Evolutionary conservation across 1,140 invertebrate genomes (phyloP), one percentile per base, ranked within the genome.

Genomic region (Holcopasites calliopsidis): DNA sequence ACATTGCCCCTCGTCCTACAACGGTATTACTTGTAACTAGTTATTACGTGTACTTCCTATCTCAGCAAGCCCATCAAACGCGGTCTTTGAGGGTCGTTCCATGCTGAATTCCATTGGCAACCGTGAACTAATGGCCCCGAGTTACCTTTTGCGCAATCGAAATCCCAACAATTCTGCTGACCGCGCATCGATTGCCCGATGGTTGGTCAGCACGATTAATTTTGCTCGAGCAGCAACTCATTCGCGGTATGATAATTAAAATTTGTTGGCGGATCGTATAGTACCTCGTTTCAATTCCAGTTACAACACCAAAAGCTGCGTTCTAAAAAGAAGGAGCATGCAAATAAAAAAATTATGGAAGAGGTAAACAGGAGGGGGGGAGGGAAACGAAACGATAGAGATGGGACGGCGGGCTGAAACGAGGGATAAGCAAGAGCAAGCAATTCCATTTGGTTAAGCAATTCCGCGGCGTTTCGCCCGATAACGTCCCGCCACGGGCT

Each of bases 371-470:
- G 3, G 65, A 26, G 33, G 10, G 21, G 21, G n/a, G 18, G 35
- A 52, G 11, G 35, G n/a, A 13, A 52, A 52, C 21, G n/a, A 5
- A 50, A 31, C 26, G 47, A 13, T 40, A 33, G 44, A 33, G 60
- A 40, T n/a, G 23, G 58, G 40, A 47, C n/a, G 49, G n/a, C n/a
- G 23, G 50, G 60, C 23, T 28, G 55, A 60, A 66, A 66, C 49
- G 31, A 23, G 57, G 50, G 54, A 64, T 58, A 38, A 68, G 57
- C 76, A 47, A 70, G 49, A 31, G 23, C n/a, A n/a, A n/a, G 75
- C 68, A 72, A 80, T 85, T 86, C 82, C 85, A 68, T 84, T 80
- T 81, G 76, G 83, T 85, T 85, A 85, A 85, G 84, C 84, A 85
- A 85, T 85, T 85, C 70, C 76, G 76, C 79, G 66, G 80, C 65